Base-by-base conservation (phyloP, 2,797 vertebrate species). In the Scleropages formosus region DNA sequence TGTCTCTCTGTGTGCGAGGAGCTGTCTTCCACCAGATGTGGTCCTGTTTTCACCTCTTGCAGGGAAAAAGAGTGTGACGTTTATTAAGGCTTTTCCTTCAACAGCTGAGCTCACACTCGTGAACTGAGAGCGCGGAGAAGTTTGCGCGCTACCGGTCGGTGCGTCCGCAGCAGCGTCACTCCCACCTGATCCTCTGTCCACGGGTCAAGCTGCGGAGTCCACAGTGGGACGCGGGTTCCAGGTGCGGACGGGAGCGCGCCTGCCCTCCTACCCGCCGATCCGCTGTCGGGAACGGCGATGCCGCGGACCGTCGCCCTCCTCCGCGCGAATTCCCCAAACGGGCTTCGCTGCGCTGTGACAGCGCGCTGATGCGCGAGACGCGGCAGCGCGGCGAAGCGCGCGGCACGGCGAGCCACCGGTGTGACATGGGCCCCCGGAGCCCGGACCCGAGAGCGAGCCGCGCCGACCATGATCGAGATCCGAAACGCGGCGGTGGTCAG, bases 401-500 rank as follows among this genome's bases (percentile, higher is more conserved):
- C n/a, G n/a, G n/a, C n/a, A n/a, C n/a, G 27, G 53, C 26, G 53
- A 63, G 26, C 47, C 61, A 64, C 56, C 15, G 49, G 39, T 31
- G 73, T 31, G 73, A 27, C 61, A 74, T 65, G 73, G 73, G 53
- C 15, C 47, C 49, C 73, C 61, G 61, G 11, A 2, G 39, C 31
- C 31, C 31, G 31, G 31, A 39, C 2, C 31, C 2, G 31, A 2
- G 31, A 39, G 31, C 83, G 86, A 88, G 92, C 85, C 86, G 91
- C 92, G 90, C 91, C 90, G 80, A 88, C 89, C 76, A 86, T 85
- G 68, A 85, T 88, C 81, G 78, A 78, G 63, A 85, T 81, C 83
- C 89, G 86, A 85, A 84, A 85, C 84, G 87, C 90, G 90, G 87
- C 90, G 90, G 88, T 90, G 89, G 87, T 84, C 81, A 73, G 85